phyloP scores from a whole-genome alignment of 1,140 invertebrate species.

The Aphis craccivora region DNA sequence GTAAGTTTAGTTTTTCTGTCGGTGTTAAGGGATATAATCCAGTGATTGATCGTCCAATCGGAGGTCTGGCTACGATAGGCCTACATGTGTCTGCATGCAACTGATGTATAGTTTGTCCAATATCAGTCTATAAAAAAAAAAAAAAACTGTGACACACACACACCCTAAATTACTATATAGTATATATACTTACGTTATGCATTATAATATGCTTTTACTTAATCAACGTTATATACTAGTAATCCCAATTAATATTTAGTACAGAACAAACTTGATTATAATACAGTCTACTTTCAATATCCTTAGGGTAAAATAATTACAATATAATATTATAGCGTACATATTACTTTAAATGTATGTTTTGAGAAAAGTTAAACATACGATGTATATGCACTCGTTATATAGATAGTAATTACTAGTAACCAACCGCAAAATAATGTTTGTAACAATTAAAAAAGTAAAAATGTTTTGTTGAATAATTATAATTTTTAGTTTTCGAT shows the following conservation, averaged over 20 bases:
- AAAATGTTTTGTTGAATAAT: neutral
- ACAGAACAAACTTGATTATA: neutral
- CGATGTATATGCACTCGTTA: neutral
- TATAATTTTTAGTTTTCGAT: neutral
- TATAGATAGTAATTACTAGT: neutral
- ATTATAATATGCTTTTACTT: slow-evolving; percentile 8
- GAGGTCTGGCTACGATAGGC: neutral
- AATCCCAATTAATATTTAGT: neutral
- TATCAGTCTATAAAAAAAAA: slow-evolving; percentile 5
- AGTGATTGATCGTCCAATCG: slow-evolving; percentile 36
- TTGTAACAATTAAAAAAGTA: neutral
- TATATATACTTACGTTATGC: neutral
- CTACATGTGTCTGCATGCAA: neutral
- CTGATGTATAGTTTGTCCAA: slow-evolving; percentile 7
- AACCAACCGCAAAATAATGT: neutral
- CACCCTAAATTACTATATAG: neutral
- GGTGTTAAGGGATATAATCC: neutral
- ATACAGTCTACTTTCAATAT: neutral
- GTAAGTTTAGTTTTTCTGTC: slow-evolving; percentile 27
- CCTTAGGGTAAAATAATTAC: neutral
- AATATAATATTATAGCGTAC: neutral
- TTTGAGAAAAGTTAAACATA: neutral
- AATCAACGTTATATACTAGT: neutral
- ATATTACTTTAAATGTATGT: neutral
- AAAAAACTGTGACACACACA: neutral